Base-by-base conservation (phyloP, 2,888 invertebrate genomes). In the Sylvicola fuscatus region DNA sequence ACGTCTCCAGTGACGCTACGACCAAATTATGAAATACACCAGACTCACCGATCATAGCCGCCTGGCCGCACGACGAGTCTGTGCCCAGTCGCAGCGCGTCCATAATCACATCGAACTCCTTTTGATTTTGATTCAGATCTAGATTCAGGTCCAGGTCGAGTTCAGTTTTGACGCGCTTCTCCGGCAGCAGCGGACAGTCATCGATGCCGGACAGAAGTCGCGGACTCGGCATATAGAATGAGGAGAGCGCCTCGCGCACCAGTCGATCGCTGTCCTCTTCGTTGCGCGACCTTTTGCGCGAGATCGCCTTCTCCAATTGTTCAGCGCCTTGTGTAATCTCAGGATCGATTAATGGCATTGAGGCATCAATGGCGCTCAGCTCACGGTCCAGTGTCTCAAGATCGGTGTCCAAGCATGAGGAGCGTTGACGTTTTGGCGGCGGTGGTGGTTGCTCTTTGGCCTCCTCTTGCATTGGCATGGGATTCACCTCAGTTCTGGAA, bases 211-310 rank as follows among this genome's bases (percentile, higher is more conserved):
- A 71, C 39, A 76, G 61, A 49, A 75, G 62, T 37, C 73, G 61
- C 17, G 75, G 74, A 2, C 74, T 72, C 10, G 75, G 72, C 40
- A 75, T 70, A 50, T 74, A 77, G 48, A 75, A 74, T 47, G 76
- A 74, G 39, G 72, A 72, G 39, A 77, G 62, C 4, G 76, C 73
- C 46, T 73, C 75, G 44, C 73, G 71, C 32, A 74, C 70, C 49
- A 73, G 64, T 36, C 71, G 66, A 47, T 74, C 74, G 45, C 73
- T 72, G 45, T 68, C 64, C 35, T 70, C 71, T 42, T 70, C 70
- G 45, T 64, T 64, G 35, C 56, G 45, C 11, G 53, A 49, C 2
- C 59, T 53, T 40, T 58, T 58, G n/a, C 57, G 47, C 12, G 57
- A 53, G 3, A 56, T 45, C 3, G 57, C 57, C 40, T 51, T 53